Evolutionary conservation across 2,888 invertebrate genomes (phyloP), one percentile per base, ranked within the genome.

Genomic region (Zonitis immaculata): DNA sequence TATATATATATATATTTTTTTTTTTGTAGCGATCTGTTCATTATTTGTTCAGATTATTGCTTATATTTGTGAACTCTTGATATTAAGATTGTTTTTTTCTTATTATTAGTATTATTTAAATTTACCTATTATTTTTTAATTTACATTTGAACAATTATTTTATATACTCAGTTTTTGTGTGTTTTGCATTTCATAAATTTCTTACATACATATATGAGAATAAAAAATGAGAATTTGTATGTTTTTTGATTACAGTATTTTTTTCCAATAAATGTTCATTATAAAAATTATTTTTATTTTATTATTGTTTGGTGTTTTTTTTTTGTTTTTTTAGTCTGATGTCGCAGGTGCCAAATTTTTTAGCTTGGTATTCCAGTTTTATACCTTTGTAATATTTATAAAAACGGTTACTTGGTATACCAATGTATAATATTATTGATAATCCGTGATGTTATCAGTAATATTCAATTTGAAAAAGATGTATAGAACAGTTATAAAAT

Each of bases 231-330:
- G 54, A 59, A 52, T 63, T 61, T 64, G 66, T 66, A 65, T 63
- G 63, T 65, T 68, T 68, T 66, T 66, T 64, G 59, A 65, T 66
- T 64, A 63, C 64, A 62, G 57, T 64, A 66, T 63, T 66, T 66
- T n/a, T 66, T 67, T 65, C 61, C 62, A 65, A 65, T 65, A 68
- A 68, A 67, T 66, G 66, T 67, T 65, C 64, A 20, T 64, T 64
- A 67, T 55, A 62, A 64, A 64, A 63, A 49, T 42, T 49, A 54
- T 49, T 47, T 50, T 52, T 52, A n/a, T n/a, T n/a, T n/a, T n/a
- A n/a, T n/a, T n/a, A n/a, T n/a, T n/a, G n/a, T n/a, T n/a, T n/a
- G n/a, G n/a, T 2, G 20, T 18, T 39, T 39, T 20, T 28, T 26
- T 51, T 9, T 1, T 47, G 12, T 11, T 47, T 47, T 51, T 48